These are phyloP conservation scores for Agraylea sexmaculata DNA, from an alignment of 1,140 invertebrate species.

Conservation along the genomic window DNA sequence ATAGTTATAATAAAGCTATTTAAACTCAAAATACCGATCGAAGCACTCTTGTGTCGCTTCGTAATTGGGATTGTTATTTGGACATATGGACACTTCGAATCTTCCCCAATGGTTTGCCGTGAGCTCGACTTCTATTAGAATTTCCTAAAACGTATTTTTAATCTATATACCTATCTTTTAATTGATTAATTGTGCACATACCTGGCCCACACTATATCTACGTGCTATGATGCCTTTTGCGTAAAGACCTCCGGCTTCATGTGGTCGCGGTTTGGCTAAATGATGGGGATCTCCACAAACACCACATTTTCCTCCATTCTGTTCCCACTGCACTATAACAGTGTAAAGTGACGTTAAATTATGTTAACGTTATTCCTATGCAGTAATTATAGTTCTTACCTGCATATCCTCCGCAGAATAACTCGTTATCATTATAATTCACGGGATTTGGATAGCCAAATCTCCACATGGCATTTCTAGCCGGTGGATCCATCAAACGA, in stretches of 20 bases:
- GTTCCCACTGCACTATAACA: slow-evolving; percentile 66
- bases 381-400: slow-evolving; percentile 39
- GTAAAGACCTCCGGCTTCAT: slow-evolving; percentile 79
- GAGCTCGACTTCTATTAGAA: slow-evolving; percentile 74
- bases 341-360: background rate
- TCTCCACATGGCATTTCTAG: slow-evolving; percentile 86
- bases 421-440: slow-evolving; percentile 88
- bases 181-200: too few species aligned
- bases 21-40: slow-evolving; percentile 45
- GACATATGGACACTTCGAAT: slow-evolving; percentile 74
- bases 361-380: slow-evolving; percentile 1
- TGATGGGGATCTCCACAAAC: slow-evolving; percentile 80
- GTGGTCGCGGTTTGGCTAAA: slow-evolving; percentile 56
- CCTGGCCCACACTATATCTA: slow-evolving; percentile 71
- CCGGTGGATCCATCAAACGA: slow-evolving; percentile 77
- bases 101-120: slow-evolving; percentile 83
- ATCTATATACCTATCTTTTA: slow-evolving; percentile 4
- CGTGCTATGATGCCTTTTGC: slow-evolving; percentile 73
- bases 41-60: slow-evolving; percentile 74
- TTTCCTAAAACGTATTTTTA: slow-evolving; percentile 42
- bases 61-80: slow-evolving; percentile 66
- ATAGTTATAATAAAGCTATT: background rate
- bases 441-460: slow-evolving; percentile 86
- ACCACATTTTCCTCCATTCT: slow-evolving; percentile 76
- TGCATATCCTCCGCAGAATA: slow-evolving; percentile 71